phyloP scores from a whole-genome alignment of 2,797 vertebrate species.

The Echeneis naucrates region DNA sequence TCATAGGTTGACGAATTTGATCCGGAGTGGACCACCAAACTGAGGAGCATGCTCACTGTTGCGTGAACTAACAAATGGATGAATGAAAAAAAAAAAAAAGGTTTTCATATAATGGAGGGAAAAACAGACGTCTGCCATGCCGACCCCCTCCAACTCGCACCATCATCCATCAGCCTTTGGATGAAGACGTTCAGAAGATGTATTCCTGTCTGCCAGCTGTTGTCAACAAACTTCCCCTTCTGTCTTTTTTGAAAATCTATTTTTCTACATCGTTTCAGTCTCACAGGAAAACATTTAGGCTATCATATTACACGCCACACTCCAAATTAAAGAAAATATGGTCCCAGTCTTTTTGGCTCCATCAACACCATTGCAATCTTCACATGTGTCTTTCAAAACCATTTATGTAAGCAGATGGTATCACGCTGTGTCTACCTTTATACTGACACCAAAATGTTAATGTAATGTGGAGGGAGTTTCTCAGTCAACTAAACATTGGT shows the following conservation, averaged over 20 bases:
- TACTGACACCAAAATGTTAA: too few relatives aligned
- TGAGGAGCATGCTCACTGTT: not conserved
- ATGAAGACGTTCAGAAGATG: conserved; percentile 68
- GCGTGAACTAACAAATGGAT: conserved; percentile 47
- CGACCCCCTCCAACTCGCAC: conserved; percentile 35
- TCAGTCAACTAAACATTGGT: not conserved
- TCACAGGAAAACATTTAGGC: too few relatives aligned
- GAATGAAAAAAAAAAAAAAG: conserved; percentile 25
- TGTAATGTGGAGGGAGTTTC: not conserved
- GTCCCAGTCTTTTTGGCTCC: too few relatives aligned
- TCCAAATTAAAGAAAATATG: too few relatives aligned
- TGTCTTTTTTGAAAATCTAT: conserved; percentile 41
- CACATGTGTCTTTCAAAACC: too few relatives aligned
- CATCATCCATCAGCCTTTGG: conserved; percentile 64
- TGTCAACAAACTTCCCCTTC: conserved; percentile 40
- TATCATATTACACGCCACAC: too few relatives aligned
- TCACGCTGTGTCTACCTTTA: too few relatives aligned
- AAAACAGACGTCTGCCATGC: conserved; percentile 44
- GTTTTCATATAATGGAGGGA: conserved; percentile 44
- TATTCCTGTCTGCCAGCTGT: conserved; percentile 66
- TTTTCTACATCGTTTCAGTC: too few relatives aligned
- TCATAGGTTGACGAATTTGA: conserved; percentile 7
- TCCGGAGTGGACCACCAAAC: conserved; percentile 14
- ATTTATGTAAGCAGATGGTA: too few relatives aligned
- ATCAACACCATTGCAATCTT: too few relatives aligned